phyloP scores from a whole-genome alignment of 2,797 vertebrate species.

The Liparis tanakae region DNA sequence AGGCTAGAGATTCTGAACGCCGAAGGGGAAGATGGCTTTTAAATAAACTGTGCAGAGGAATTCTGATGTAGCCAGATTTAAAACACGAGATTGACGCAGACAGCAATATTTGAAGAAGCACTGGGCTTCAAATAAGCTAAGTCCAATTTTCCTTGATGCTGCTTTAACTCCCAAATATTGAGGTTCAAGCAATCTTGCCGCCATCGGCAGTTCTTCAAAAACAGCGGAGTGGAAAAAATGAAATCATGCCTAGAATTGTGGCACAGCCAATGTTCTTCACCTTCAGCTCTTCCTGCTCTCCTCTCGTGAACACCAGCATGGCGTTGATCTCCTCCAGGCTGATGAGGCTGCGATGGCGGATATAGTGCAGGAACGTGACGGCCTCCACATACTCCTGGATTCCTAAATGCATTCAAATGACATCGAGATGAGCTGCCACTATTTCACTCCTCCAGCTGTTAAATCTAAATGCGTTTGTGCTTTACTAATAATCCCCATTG shows the following conservation, averaged over 20 bases:
- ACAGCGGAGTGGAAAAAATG: conserved; percentile 6
- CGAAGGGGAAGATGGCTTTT: neutral
- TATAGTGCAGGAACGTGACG: conserved; percentile 95
- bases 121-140: neutral
- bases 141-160: neutral
- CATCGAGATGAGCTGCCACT: conserved; percentile 9
- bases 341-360: conserved; percentile 92
- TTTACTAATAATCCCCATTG: neutral
- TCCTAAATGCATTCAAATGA: conserved; percentile 77
- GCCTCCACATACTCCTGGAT: conserved; percentile 98
- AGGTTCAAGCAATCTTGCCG: conserved; percentile 15
- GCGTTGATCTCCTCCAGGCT: conserved; percentile 96
- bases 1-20: neutral
- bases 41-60: neutral
- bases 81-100: no score
- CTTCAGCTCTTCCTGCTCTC: conserved; percentile 58
- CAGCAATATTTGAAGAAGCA: neutral
- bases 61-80: neutral
- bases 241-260: conserved; percentile 22
- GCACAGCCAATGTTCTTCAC: conserved; percentile 8
- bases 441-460: conserved; percentile 8
- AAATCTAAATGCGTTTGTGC: neutral
- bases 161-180: conserved; percentile 9
- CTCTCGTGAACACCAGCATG: conserved; percentile 87
- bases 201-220: conserved; percentile 10